Base-by-base conservation (phyloP, 2,888 invertebrate species). In the Beris morrisii region DNA sequence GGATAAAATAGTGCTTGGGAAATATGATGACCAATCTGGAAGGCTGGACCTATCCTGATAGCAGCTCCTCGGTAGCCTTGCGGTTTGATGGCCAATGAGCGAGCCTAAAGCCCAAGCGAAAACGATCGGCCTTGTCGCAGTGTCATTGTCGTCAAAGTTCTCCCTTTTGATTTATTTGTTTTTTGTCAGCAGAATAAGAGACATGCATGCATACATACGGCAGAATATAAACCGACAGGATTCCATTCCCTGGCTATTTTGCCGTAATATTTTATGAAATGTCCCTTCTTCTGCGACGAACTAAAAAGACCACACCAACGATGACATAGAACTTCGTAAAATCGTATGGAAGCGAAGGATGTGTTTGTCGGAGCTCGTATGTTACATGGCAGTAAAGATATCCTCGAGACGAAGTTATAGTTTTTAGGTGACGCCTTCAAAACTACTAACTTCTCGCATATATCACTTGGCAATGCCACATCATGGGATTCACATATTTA, bases 361-460 rank as follows among this genome's bases (percentile, higher is more conserved):
- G 38, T 38, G 38, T 38, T 38, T 38, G 38, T 9, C 38, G 22
- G 30, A 61, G 32, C 50, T 61, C 61, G 61, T 61, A 61, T 61
- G 52, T 61, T 61, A 61, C 52, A 61, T 52, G 61, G 61, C 61
- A 61, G 56, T 59, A 69, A 53, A 67, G 65, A 67, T 65, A 63
- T 67, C 52, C 66, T 65, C 57, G 67, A 65, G 67, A 69, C 69
- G 67, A 69, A 69, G 69, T 69, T 69, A 69, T 69, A 69, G 69
- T 67, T 69, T 69, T 70, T 70, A 68, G 69, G 69, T 71, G 71
- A 71, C 70, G 71, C 71, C 71, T 70, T 71, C 71, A 65, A 69
- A 71, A 71, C 71, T 70, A 70, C 71, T 70, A 71, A 71, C 71
- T 71, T 71, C 70, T 70, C 71, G 69, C 70, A 71, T 71, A 71